Conservation (phyloP, 2,797 vertebrate genomes). For the Heteromormyrus szaboi region DNA sequence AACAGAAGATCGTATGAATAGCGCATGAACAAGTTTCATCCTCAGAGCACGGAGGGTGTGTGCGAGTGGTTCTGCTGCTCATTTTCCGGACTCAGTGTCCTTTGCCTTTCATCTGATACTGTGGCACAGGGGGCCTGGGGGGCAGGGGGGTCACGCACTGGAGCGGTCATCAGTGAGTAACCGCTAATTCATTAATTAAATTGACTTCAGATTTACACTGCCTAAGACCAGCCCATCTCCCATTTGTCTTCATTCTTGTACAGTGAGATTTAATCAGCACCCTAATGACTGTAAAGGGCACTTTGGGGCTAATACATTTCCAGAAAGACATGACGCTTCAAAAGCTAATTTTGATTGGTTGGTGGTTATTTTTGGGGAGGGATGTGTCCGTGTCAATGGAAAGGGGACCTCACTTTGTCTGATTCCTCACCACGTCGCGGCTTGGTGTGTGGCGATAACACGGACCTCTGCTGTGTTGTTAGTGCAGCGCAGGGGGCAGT, state of each 20-base stretch:
- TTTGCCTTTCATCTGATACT: neutral
- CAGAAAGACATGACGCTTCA: neutral
- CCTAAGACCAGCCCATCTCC: neutral
- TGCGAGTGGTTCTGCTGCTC: neutral
- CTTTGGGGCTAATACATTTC: neutral
- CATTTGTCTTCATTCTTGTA: conserved; percentile 3
- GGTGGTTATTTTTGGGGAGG: neutral
- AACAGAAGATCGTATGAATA: neutral
- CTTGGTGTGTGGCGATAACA: neutral
- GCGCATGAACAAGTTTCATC: neutral
- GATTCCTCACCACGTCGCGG: neutral
- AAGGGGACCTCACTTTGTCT: neutral
- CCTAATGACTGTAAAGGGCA: conserved; percentile 4
- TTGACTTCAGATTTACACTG: neutral
- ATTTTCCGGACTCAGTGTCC: neutral
- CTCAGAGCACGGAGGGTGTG: neutral
- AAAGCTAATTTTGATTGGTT: neutral
- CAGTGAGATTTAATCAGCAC: conserved; percentile 8
- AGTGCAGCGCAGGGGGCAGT: neutral
- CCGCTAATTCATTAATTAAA: neutral
- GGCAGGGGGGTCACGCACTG: neutral
- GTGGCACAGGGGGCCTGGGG: neutral
- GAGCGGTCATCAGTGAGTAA: neutral
- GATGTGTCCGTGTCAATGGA: neutral
- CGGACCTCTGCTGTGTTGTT: neutral